Base-by-base conservation (phyloP, 2,113 vertebrate genomes). In the Larimichthys polyactis region DNA sequence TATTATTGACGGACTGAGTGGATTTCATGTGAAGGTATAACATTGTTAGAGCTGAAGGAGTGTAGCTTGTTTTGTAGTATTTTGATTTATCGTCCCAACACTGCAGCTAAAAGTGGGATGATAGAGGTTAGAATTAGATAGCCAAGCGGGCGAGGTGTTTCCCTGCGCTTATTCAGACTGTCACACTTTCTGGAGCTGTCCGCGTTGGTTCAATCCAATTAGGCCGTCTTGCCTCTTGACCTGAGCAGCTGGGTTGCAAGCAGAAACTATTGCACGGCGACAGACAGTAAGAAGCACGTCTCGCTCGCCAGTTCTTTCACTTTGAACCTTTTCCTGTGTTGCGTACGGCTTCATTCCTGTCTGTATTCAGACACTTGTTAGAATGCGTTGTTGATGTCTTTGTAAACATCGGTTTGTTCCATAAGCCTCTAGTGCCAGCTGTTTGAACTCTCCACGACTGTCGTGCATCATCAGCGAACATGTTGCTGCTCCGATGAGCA, bases 171-270 rank as follows among this genome's bases (percentile, higher is more conserved):
- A 70, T 46, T 76, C 72, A 29, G 81, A 63, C 36, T 76, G 68
- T 73, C 58, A 59, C 87, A 80, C 75, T 82, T 66, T 65, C 6
- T 17, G 54, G 27, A 58, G 86, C 65, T 51, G 74, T 82, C 79
- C 15, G 62, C 62, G 69, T 81, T 51, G 64, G 14, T 83, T 62
- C 66, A 86, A 90, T 92, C 90, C 88, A 85, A 79, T 93, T 82
- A 91, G 76, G 40, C 66, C 0, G n/a, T 51, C 20, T 62, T 82
- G 82, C 73, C 85, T 79, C 70, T 79, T 83, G 81, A 89, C 74
- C 81, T 58, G 68, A 76, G 24, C 1, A 62, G 17, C 64, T 67
- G 48, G 32, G 20, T 24, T 5, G 52, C 54, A 14, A 2, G 64
- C 58, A 10, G 52, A 74, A 65, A 0, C 15, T n/a, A 11, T 64